phyloP scores from a whole-genome alignment of 1,140 invertebrate species.

The Dryas iulia region DNA sequence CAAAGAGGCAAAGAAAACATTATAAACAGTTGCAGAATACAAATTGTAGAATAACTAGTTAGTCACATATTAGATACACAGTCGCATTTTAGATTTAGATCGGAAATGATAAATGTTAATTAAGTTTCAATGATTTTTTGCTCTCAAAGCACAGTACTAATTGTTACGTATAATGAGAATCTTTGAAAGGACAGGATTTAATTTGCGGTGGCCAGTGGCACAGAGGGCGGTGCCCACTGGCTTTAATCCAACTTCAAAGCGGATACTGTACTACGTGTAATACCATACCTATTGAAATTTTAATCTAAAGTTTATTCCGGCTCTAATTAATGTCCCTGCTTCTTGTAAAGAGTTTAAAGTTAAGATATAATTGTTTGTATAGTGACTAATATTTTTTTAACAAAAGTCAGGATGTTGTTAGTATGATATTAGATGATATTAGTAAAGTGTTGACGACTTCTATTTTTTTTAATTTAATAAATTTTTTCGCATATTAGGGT shows the following conservation, averaged over 20 bases:
- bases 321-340: not conserved
- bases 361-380: too few relatives aligned
- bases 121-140: slow-evolving; percentile 24
- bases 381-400: too few relatives aligned
- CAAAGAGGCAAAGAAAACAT: too few relatives aligned
- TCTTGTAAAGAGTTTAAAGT: not conserved
- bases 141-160: slow-evolving; percentile 36
- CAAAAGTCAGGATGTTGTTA: too few relatives aligned
- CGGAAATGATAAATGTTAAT: slow-evolving; percentile 16
- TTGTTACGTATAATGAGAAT: slow-evolving; percentile 64
- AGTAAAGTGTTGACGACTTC: too few relatives aligned
- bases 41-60: too few relatives aligned
- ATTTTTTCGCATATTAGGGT: too few relatives aligned
- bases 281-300: slow-evolving; percentile 21
- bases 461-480: too few relatives aligned
- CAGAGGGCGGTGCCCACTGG: slow-evolving; percentile 43
- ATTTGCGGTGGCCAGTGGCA: slow-evolving; percentile 54
- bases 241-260: slow-evolving; percentile 75
- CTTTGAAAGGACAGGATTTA: slow-evolving; percentile 65
- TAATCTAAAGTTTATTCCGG: slow-evolving; percentile 9
- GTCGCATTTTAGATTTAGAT: not conserved
- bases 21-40: too few relatives aligned
- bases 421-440: too few relatives aligned
- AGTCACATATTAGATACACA: too few relatives aligned
- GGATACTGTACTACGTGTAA: slow-evolving; percentile 42